A percentile compares a stretch with the other conserved stretches of the same genome.
phyloP scores from a whole-genome alignment of 37 sponge, comb jelly and placozoan species.

The Chondrosia reniformis region DNA sequence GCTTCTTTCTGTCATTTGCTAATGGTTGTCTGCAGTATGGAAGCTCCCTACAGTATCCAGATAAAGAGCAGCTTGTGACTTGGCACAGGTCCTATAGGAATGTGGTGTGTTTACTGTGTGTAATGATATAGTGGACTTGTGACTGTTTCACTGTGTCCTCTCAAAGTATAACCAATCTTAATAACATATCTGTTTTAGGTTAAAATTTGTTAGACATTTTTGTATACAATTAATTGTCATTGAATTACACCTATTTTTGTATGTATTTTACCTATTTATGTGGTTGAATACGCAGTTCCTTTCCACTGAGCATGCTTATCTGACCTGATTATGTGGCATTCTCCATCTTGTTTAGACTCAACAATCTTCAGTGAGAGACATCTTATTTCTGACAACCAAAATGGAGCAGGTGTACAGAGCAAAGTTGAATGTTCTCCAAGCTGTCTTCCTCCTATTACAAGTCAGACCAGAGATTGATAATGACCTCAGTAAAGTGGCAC shows the following conservation, averaged over 20 bases:
- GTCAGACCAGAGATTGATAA: not conserved
- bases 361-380: conserved; percentile 10
- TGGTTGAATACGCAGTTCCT: too few species aligned
- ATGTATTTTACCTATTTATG: too few species aligned
- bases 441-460: conserved; percentile 18
- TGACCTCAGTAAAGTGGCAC: not conserved
- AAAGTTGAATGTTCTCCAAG: not conserved
- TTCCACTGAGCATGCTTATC: too few species aligned
- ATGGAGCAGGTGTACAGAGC: not conserved
- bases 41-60: not conserved
- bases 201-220: too few species aligned
- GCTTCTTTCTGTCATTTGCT: conserved; percentile 55
- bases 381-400: not conserved
- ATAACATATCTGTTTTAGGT: too few species aligned
- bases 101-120: conserved; percentile 22
- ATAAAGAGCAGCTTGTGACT: conserved; percentile 20
- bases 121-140: too few species aligned
- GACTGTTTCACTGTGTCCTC: too few species aligned
- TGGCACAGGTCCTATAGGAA: conserved; percentile 60
- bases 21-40: conserved; percentile 5
- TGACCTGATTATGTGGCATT: too few species aligned
- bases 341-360: not conserved
- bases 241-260: too few species aligned
- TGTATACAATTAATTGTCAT: too few species aligned
- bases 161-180: too few species aligned